Evolutionary conservation across 92 coral and sea anemone species (phyloP).

Genomic region (Bergia sp.): DNA sequence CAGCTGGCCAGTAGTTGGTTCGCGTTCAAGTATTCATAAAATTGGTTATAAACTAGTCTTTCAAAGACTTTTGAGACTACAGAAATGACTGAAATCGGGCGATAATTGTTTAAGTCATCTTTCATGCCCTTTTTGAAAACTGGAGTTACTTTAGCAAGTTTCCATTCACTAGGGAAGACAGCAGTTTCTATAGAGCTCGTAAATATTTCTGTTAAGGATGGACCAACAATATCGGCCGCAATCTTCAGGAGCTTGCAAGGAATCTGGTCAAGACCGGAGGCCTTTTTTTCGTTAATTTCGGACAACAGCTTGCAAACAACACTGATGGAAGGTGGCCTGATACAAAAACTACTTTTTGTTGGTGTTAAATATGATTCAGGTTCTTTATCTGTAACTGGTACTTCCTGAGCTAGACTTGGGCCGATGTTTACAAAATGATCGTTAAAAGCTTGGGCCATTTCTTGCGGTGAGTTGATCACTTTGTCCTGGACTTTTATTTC

Average conservation of each 20-base stretch:
- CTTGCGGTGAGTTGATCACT: too few relatives aligned
- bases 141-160: too few relatives aligned
- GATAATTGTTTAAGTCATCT: too few relatives aligned
- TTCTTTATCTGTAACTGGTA: conserved; percentile 7
- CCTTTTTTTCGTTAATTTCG: conserved; percentile 2
- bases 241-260: conserved; percentile 14
- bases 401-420: conserved; percentile 20
- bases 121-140: too few relatives aligned
- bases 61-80: neutral
- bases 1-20: conserved; percentile 9
- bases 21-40: neutral
- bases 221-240: neutral
- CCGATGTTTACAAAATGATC: conserved; percentile 13
- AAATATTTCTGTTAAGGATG: conserved; percentile 7
- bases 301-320: conserved; percentile 9
- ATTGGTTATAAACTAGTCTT: neutral
- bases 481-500: too few relatives aligned
- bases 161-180: too few relatives aligned
- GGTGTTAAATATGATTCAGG: conserved; percentile 17
- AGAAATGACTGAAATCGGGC: too few relatives aligned
- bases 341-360: neutral
- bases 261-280: conserved; percentile 1
- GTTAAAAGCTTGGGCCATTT: conserved; percentile 35
- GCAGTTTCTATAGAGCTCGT: too few relatives aligned
- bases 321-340: conserved; percentile 4